phyloP scores from a whole-genome alignment of 1,140 invertebrate genomes.

The Littorina saxatilis region DNA sequence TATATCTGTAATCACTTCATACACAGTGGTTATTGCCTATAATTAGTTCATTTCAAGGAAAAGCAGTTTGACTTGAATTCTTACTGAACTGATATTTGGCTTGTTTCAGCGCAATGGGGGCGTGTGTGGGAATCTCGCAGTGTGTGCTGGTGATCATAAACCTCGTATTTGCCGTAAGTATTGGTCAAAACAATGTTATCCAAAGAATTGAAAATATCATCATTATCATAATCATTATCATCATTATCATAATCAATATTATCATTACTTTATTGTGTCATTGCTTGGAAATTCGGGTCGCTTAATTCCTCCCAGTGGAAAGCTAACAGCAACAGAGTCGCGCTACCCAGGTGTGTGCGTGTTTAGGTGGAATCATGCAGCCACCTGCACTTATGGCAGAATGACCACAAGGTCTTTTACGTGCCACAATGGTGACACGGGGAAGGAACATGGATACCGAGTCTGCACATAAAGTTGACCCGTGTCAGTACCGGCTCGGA shows the following conservation, averaged over 20 bases:
- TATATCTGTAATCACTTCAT: not conserved
- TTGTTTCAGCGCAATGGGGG: slow-evolving; percentile 1
- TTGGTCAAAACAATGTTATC: not conserved
- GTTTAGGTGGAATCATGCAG: too few relatives aligned
- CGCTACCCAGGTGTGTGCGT: too few relatives aligned
- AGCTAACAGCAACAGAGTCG: too few relatives aligned
- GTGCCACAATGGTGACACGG: too few relatives aligned
- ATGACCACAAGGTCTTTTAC: too few relatives aligned
- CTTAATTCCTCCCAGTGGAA: too few relatives aligned
- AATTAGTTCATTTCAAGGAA: not conserved
- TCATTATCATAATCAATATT: not conserved
- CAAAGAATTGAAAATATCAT: too few relatives aligned
- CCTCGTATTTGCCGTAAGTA: not conserved
- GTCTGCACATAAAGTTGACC: too few relatives aligned
- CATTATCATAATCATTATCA: not conserved
- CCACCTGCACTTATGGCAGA: too few relatives aligned
- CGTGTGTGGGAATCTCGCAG: not conserved
- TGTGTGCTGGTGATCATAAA: slow-evolving; percentile 1
- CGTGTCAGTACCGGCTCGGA: too few relatives aligned
- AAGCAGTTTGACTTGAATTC: not conserved
- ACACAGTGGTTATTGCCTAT: not conserved
- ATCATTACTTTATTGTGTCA: not conserved
- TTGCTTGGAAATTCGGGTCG: too few relatives aligned
- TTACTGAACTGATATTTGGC: not conserved
- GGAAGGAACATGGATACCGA: too few relatives aligned